Conservation (phyloP, 1,140 invertebrate species). For the Dryas iulia region DNA sequence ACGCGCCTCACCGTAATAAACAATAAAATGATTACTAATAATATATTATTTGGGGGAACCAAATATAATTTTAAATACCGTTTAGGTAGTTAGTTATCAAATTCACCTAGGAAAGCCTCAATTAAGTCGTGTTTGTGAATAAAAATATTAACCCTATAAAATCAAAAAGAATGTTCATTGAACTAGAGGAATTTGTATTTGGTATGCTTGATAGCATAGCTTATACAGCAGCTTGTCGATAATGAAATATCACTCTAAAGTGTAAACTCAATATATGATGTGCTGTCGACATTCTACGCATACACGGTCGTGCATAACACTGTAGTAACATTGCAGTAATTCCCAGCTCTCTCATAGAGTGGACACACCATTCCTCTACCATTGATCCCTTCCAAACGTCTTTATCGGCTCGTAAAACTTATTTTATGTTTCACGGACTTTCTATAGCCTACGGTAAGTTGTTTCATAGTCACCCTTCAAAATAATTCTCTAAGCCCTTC, state of each 20-base stretch:
- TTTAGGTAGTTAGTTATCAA: too few species aligned
- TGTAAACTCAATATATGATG: background rate
- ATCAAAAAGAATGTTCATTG: background rate
- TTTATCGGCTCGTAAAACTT: slow-evolving; percentile 74
- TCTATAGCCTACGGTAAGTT: slow-evolving; percentile 59
- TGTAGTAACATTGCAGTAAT: slow-evolving; percentile 31
- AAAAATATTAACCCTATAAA: too few species aligned
- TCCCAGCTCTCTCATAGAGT: slow-evolving; percentile 38
- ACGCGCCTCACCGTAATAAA: too few species aligned
- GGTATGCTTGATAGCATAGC: too few species aligned
- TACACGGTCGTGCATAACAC: background rate
- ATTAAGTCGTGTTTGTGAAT: too few species aligned
- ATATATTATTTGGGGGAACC: too few species aligned
- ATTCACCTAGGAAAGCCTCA: too few species aligned
- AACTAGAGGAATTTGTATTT: background rate
- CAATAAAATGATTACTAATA: too few species aligned
- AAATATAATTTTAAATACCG: too few species aligned
- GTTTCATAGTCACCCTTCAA: slow-evolving; percentile 66
- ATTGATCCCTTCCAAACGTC: slow-evolving; percentile 62
- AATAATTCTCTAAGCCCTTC: slow-evolving; percentile 64
- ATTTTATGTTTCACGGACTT: slow-evolving; percentile 64
- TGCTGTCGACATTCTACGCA: background rate
- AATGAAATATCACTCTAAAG: slow-evolving; percentile 10
- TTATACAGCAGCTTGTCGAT: background rate
- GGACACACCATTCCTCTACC: slow-evolving; percentile 43